Percentiles rank a stretch among this genome's conserved stretches.
phyloP scores from a whole-genome alignment of 2,888 invertebrate species.

The Dasysyrphus tricinctus region DNA sequence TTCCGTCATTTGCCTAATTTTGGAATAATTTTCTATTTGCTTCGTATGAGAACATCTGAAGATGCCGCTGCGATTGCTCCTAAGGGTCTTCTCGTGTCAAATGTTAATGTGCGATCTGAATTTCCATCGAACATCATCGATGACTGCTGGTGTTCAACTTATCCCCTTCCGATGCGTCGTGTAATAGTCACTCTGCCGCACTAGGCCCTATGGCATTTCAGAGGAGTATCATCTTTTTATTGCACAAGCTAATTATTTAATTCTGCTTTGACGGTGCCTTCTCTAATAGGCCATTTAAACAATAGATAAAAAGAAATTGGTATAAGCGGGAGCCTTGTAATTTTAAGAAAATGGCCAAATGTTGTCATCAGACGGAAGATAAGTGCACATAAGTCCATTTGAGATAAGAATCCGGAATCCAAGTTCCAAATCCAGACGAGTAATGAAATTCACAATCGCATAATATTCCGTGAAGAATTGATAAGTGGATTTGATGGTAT shows the following conservation, averaged over 20 bases:
- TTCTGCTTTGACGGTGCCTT: slow-evolving; percentile 55
- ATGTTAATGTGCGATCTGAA: slow-evolving; percentile 62
- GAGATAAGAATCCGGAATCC: slow-evolving; percentile 47
- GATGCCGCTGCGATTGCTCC: slow-evolving; percentile 41
- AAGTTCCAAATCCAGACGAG: not conserved
- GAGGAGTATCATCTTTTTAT: slow-evolving; percentile 59
- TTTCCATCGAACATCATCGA: slow-evolving; percentile 52
- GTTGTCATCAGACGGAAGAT: slow-evolving; percentile 57
- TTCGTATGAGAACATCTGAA: slow-evolving; percentile 39
- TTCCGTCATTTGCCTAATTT: slow-evolving; percentile 63
- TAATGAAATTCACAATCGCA: slow-evolving; percentile 71
- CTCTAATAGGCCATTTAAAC: slow-evolving; percentile 21
- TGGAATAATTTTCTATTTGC: slow-evolving; percentile 43
- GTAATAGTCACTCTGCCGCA: not conserved
- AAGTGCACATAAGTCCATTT: slow-evolving; percentile 33
- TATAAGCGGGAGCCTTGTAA: slow-evolving; percentile 43
- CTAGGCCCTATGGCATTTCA: not conserved
- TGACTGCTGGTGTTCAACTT: slow-evolving; percentile 65
- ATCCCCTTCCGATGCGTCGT: slow-evolving; percentile 22
- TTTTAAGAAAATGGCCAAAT: slow-evolving; percentile 71
- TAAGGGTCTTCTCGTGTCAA: slow-evolving; percentile 71
- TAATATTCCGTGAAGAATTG: slow-evolving; percentile 62
- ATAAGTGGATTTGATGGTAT: slow-evolving; percentile 65
- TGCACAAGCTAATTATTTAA: slow-evolving; percentile 60
- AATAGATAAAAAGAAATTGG: slow-evolving; percentile 27